Evolutionary conservation across 2,113 vertebrate genomes (phyloP), one percentile per base, ranked within the genome.

Genomic region (Peromyscus californicus): DNA sequence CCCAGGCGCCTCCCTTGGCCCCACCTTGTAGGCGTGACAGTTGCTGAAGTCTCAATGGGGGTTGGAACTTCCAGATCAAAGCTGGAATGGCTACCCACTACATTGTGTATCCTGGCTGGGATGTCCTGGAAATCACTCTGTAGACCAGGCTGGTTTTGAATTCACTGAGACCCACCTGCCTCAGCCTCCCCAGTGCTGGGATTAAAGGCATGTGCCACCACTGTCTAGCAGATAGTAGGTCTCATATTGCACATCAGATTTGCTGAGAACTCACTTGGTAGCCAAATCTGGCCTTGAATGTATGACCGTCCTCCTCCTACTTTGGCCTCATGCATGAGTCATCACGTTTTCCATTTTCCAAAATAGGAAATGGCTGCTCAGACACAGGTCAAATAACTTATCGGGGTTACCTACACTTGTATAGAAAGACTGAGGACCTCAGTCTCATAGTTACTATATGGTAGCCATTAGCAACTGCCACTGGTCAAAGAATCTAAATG

Each of bases 301-400:
- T 75, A 2, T 75, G 51, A 42, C 21, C 39, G 1, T 59, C 22
- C 5, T 74, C 69, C 48, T 89, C n/a, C 33, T 57, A n/a, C 22
- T 54, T 89, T 57, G 21, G 36, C 51, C 33, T 75, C n/a, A 1
- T 42, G n/a, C 54, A n/a, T n/a, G 51, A 42, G 15, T 8, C n/a
- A 89, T 29, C 16, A 75, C 0, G 0, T 31, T 72, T 89, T 86
- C 88, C 36, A 29, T 87, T 96, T 97, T 87, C 65, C 67, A 74
- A 89, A 95, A 83, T 31, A 97, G 42, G 48, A 89, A 89, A 91
- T 0, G 7, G 69, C 70, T 80, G 11, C 70, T 97, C 48, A 45
- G 69, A 74, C 33, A 83, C 33, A 24, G 48, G 33, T 75, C 39
- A 39, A 82, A 19, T 86, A 61, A 92, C 45, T 95, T 87, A 59